phyloP scores from a whole-genome alignment of 1,140 invertebrate species.

The Papilio dardanus region DNA sequence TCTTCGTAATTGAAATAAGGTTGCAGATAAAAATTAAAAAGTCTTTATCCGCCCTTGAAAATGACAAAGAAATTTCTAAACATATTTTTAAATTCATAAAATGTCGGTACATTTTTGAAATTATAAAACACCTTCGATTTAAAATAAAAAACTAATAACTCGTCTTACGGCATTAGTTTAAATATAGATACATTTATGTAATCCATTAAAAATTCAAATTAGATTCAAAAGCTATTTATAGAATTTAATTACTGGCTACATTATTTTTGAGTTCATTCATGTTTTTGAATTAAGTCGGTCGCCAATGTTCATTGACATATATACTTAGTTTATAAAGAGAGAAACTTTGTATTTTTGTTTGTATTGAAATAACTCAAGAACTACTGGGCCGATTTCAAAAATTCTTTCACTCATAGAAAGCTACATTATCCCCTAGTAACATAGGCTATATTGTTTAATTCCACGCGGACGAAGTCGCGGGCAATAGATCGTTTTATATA shows the following conservation, averaged over 20 bases:
- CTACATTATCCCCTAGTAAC: too few relatives aligned
- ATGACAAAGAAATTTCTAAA: neutral
- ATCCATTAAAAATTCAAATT: slow-evolving; percentile 26
- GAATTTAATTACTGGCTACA: slow-evolving; percentile 10
- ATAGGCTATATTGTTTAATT: too few relatives aligned
- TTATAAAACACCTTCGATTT: neutral
- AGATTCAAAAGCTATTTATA: slow-evolving; percentile 24
- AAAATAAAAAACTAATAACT: neutral
- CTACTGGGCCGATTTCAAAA: too few relatives aligned
- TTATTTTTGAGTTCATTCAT: slow-evolving; percentile 33
- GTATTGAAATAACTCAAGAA: too few relatives aligned
- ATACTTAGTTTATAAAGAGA: too few relatives aligned
- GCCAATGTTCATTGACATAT: slow-evolving; percentile 29
- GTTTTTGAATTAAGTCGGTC: slow-evolving; percentile 8
- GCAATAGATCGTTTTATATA: too few relatives aligned
- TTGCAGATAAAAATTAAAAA: neutral
- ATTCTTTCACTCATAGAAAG: too few relatives aligned
- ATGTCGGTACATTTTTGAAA: neutral
- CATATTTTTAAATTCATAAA: neutral
- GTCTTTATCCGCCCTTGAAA: neutral
- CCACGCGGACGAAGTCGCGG: too few relatives aligned
- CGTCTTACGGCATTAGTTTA: neutral
- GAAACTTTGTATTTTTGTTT: too few relatives aligned
- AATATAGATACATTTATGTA: slow-evolving; percentile 1
- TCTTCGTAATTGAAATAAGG: neutral